These are phyloP conservation scores for Anthopleura xanthogrammica DNA, from an alignment of 92 coral and sea anemone species.

Conservation along the genomic window DNA sequence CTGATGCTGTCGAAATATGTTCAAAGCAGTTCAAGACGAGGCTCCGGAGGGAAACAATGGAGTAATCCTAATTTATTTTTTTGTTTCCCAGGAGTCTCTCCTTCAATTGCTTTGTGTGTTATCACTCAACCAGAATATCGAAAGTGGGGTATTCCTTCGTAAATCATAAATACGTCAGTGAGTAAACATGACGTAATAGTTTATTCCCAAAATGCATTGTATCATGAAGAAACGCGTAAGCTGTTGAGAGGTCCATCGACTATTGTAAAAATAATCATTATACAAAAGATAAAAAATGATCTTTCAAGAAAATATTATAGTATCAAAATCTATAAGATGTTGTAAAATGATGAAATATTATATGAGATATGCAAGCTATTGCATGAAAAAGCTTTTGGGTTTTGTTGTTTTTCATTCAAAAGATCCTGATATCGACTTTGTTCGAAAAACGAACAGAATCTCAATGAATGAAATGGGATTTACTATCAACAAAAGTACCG, in stretches of 20 bases:
- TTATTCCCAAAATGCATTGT: background rate
- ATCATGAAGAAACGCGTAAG: background rate
- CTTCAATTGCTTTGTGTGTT: no score
- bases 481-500: no score
- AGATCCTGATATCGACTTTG: no score
- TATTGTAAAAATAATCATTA: background rate
- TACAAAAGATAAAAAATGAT: background rate
- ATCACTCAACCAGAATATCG: no score
- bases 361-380: background rate
- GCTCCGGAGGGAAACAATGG: no score
- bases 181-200: background rate
- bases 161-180: background rate
- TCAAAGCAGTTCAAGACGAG: background rate
- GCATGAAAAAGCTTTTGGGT: no score
- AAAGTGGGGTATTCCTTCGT: no score
- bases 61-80: no score
- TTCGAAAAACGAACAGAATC: no score
- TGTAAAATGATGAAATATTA: background rate
- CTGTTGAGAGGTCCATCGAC: background rate
- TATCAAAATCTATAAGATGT: background rate
- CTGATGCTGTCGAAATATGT: background rate
- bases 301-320: background rate
- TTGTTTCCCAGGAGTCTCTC: no score
- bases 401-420: no score
- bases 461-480: no score